Conservation (phyloP, 2,888 invertebrate genomes). For the Hedychridium roseum region DNA sequence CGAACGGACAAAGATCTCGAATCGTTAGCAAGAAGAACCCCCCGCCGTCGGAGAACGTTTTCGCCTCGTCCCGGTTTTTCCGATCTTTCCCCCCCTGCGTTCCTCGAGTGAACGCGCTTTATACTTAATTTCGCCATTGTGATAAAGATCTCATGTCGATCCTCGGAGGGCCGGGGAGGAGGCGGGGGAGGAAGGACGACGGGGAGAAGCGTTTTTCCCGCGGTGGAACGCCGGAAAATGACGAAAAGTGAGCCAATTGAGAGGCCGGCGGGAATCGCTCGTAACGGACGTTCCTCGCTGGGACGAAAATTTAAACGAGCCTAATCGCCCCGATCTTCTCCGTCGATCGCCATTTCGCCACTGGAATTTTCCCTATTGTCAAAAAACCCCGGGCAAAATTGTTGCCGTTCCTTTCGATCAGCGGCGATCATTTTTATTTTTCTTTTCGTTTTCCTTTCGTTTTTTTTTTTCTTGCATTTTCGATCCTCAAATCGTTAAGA, state of each 20-base stretch:
- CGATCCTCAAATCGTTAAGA: too few relatives aligned
- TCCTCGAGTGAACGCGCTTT: too few relatives aligned
- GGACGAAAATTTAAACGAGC: too few relatives aligned
- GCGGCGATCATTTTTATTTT: too few relatives aligned
- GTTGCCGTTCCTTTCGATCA: too few relatives aligned
- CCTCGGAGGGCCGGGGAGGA: not conserved
- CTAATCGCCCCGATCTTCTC: too few relatives aligned
- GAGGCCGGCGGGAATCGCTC: constrained; percentile 51
- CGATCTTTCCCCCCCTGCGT: constrained; percentile 15
- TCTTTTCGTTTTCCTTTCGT: constrained; percentile 4
- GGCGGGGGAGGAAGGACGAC: not conserved
- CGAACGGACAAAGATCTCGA: not conserved
- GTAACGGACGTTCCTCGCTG: constrained; percentile 22
- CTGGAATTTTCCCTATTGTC: too few relatives aligned
- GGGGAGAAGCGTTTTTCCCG: not conserved
- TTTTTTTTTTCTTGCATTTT: not conserved
- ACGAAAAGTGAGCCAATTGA: constrained; percentile 57
- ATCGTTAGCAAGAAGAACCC: constrained; percentile 9
- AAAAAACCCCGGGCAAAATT: too few relatives aligned
- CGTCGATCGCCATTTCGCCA: too few relatives aligned
- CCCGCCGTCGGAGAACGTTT: too few relatives aligned
- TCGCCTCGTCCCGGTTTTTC: constrained; percentile 17
- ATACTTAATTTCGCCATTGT: constrained; percentile 59
- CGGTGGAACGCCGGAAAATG: constrained; percentile 13
- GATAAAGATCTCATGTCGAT: constrained; percentile 30